phyloP scores from a whole-genome alignment of 2,888 invertebrate species.

The Epirrhoe alternata region DNA sequence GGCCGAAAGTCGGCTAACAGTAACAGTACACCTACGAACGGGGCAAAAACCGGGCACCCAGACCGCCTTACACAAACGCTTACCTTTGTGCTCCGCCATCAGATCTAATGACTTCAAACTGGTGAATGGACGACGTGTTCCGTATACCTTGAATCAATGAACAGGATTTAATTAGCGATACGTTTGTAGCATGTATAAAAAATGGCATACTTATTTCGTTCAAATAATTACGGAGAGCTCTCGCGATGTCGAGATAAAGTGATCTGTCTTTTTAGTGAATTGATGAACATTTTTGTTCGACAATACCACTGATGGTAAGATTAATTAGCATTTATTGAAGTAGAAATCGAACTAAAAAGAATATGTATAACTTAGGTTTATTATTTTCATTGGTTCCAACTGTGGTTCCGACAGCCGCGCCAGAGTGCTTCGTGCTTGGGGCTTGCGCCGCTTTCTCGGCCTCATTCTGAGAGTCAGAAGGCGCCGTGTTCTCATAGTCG shows the following conservation, averaged over 20 bases:
- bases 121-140: slow-evolving; percentile 71
- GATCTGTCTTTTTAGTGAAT: slow-evolving; percentile 46
- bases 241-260: slow-evolving; percentile 54
- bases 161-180: slow-evolving; percentile 70
- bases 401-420: slow-evolving; percentile 41
- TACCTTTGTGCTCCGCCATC: slow-evolving; percentile 74
- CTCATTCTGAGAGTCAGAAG: slow-evolving; percentile 76
- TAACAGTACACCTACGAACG: slow-evolving; percentile 76
- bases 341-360: slow-evolving; percentile 55
- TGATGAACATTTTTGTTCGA: slow-evolving; percentile 47
- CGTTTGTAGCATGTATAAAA: slow-evolving; percentile 50
- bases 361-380: slow-evolving; percentile 27
- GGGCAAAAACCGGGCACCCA: slow-evolving; percentile 75
- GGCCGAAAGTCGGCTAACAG: slow-evolving; percentile 80
- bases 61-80: slow-evolving; percentile 60
- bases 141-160: slow-evolving; percentile 57
- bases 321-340: slow-evolving; percentile 54
- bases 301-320: slow-evolving; percentile 51
- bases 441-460: slow-evolving; percentile 75
- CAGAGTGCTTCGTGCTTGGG: slow-evolving; percentile 47
- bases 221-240: slow-evolving; percentile 58
- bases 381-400: slow-evolving; percentile 37
- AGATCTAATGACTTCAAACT: slow-evolving; percentile 72
- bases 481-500: slow-evolving; percentile 78
- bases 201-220: slow-evolving; percentile 49